phyloP scores from a whole-genome alignment of 2,113 vertebrate genomes.

The Oostethus manadensis region DNA sequence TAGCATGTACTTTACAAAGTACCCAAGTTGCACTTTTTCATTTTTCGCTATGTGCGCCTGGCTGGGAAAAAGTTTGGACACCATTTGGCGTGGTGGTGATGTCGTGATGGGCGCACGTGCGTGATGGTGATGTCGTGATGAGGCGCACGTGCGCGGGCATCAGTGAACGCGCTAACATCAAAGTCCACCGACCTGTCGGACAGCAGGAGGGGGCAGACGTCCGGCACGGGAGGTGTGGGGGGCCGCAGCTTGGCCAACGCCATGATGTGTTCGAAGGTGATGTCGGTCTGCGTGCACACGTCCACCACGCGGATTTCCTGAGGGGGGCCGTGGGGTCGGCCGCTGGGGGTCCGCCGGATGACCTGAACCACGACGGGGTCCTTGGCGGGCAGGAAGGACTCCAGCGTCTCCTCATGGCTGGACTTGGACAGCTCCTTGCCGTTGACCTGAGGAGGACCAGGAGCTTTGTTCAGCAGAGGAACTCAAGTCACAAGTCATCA shows the following conservation, averaged over 20 bases:
- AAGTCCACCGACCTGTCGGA: slow-evolving; percentile 77
- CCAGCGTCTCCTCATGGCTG: slow-evolving; percentile 89
- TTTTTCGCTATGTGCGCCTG: too few relatives aligned
- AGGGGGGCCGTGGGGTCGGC: slow-evolving; percentile 68
- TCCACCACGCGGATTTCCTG: slow-evolving; percentile 84
- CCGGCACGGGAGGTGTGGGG: slow-evolving; percentile 90
- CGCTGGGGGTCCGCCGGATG: slow-evolving; percentile 81
- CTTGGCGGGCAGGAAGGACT: slow-evolving; percentile 86
- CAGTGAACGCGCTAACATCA: too few relatives aligned
- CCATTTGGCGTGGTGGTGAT: too few relatives aligned
- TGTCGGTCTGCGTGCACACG: slow-evolving; percentile 95
- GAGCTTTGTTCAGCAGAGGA: too few relatives aligned
- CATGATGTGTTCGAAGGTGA: slow-evolving; percentile 97
- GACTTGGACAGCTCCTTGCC: slow-evolving; percentile 91
- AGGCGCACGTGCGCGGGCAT: background rate
- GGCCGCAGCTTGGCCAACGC: slow-evolving; percentile 89
- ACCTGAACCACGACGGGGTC: slow-evolving; percentile 95
- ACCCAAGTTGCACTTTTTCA: too few relatives aligned
- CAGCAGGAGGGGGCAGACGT: slow-evolving; percentile 92
- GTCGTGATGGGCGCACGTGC: too few relatives aligned
- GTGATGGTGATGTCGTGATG: background rate
- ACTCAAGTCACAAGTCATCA: too few relatives aligned
- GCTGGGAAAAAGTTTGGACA: too few relatives aligned
- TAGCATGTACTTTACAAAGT: too few relatives aligned
- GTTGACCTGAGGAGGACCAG: slow-evolving; percentile 78